Percentiles rank a stretch among this genome's conserved stretches.
Evolutionary conservation across 2,888 invertebrate species (phyloP).

Genomic region (Leucoma salicis): DNA sequence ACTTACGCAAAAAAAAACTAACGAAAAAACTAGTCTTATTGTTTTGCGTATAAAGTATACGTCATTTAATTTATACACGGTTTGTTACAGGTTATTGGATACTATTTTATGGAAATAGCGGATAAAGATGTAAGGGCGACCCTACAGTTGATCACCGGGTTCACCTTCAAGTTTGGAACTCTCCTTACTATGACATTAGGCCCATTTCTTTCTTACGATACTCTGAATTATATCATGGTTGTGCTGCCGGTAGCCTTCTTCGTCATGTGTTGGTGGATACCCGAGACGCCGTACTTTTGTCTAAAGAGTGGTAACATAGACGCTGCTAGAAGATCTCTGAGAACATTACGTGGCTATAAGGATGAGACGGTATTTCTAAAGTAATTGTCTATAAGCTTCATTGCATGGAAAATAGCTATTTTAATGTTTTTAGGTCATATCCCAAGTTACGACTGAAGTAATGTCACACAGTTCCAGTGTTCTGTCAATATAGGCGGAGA

Average conservation of each 20-base stretch:
- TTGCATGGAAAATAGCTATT: too few relatives aligned
- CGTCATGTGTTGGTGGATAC: conserved; percentile 76
- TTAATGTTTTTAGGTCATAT: too few relatives aligned
- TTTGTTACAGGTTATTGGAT: conserved; percentile 62
- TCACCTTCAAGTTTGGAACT: conserved; percentile 63
- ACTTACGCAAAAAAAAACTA: too few relatives aligned
- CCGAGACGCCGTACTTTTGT: conserved; percentile 83
- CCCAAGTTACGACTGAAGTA: too few relatives aligned
- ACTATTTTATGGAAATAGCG: conserved; percentile 72
- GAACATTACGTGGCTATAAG: conserved; percentile 56
- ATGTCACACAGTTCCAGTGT: too few relatives aligned
- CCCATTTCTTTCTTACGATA: conserved; percentile 57
- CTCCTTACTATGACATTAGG: conserved; percentile 65
- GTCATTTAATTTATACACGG: too few relatives aligned
- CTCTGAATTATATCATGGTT: conserved; percentile 65
- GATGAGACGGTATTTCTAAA: conserved; percentile 41
- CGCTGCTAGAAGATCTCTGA: conserved; percentile 64
- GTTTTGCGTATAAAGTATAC: too few relatives aligned
- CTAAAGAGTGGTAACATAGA: conserved; percentile 71
- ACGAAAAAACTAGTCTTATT: too few relatives aligned
- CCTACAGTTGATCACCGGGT: conserved; percentile 52
- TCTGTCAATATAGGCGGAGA: too few relatives aligned
- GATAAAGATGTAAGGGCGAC: conserved; percentile 70
- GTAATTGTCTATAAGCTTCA: too few relatives aligned
- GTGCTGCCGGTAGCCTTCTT: conserved; percentile 71